These are phyloP conservation scores for Eudorcas thomsonii DNA, from an alignment of 2,113 vertebrate genomes.

Conservation along the genomic window DNA sequence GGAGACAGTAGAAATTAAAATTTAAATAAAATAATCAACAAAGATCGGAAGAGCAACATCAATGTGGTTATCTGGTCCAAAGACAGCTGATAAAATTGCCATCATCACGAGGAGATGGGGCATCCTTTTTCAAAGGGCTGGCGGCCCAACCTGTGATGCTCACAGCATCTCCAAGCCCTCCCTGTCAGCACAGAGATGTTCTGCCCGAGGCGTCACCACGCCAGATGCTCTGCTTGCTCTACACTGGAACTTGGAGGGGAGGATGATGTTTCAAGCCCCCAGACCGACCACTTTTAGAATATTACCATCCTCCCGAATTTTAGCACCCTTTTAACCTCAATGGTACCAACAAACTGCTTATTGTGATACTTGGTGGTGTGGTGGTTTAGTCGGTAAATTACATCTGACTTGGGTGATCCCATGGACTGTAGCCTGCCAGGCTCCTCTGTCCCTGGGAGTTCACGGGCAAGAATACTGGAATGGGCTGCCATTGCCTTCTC, in stretches of 20 bases:
- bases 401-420: not conserved
- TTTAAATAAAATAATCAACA: not conserved
- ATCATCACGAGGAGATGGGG: not conserved
- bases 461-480: not conserved
- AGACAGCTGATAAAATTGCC: not conserved
- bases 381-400: not conserved
- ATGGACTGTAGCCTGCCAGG: not conserved
- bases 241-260: not conserved
- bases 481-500: not conserved
- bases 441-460: not conserved
- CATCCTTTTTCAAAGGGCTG: not conserved
- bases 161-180: not conserved
- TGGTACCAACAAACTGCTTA: not conserved
- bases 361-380: not conserved
- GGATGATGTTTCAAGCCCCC: not conserved
- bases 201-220: rapidly evolving
- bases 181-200: not conserved
- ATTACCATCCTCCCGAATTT: not conserved
- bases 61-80: not conserved
- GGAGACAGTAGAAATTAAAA: not conserved
- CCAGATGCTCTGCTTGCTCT: not conserved
- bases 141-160: rapidly evolving
- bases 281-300: not conserved
- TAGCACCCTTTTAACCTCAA: not conserved
- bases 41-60: not conserved